Conservation (phyloP, 2,113 vertebrate genomes). For the Dasyurus viverrinus region DNA sequence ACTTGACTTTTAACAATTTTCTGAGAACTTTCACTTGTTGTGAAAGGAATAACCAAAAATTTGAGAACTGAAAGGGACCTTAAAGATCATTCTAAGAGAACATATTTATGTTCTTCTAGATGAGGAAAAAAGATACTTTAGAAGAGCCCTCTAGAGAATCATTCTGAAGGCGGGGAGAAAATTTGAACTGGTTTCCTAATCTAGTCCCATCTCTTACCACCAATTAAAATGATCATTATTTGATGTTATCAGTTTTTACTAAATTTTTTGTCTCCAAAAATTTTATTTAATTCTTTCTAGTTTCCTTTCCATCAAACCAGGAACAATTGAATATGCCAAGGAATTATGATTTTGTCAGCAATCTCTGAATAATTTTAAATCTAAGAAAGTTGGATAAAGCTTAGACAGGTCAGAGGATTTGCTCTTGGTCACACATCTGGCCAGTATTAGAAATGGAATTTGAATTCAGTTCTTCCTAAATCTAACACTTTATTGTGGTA, state of each 20-base stretch:
- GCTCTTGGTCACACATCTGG: not conserved
- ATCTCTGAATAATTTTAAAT: not conserved
- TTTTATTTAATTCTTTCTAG: not conserved
- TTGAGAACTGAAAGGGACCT: not conserved
- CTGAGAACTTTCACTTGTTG: not conserved
- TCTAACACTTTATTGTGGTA: not conserved
- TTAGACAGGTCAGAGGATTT: not conserved
- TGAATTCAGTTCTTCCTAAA: not conserved
- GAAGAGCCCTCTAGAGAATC: not conserved
- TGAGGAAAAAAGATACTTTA: not conserved
- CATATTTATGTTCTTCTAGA: not conserved
- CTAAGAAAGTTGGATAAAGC: not conserved
- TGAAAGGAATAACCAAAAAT: not conserved
- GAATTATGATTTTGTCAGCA: not conserved
- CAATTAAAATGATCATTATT: not conserved
- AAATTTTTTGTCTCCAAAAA: not conserved
- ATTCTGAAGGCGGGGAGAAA: not conserved
- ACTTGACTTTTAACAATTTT: not conserved
- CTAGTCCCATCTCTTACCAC: not conserved
- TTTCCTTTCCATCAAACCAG: not conserved
- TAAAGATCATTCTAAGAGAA: not conserved
- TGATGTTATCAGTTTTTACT: not conserved
- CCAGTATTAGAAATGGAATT: not conserved
- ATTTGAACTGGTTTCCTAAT: not conserved
- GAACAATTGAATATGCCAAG: not conserved